Percentiles rank a stretch among this genome's conserved stretches.
Conservation (phyloP, 2,888 invertebrate genomes). For the Schrankia costaestrigalis region DNA sequence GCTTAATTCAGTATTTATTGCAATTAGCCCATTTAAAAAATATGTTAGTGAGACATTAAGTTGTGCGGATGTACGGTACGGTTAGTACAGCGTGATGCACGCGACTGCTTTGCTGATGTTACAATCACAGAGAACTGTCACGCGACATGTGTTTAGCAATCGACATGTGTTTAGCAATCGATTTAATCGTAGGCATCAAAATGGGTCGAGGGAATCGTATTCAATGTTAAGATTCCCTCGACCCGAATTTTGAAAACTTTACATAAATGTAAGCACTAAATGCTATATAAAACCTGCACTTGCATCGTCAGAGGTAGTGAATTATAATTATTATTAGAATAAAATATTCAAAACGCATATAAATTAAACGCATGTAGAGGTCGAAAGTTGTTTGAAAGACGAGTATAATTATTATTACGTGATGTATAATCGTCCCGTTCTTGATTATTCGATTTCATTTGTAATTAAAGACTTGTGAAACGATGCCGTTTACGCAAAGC, state of each 20-base stretch:
- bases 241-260: constrained; percentile 15
- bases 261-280: background rate
- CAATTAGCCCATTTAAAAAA: no score
- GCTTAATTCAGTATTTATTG: no score
- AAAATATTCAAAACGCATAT: constrained; percentile 9
- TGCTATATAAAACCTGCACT: no score
- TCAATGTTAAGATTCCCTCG: constrained; percentile 23
- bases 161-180: no score
- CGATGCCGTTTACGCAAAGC: constrained; percentile 40
- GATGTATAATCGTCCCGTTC: constrained; percentile 19
- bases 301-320: no score
- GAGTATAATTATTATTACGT: constrained; percentile 22
- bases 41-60: constrained; percentile 44
- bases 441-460: constrained; percentile 32
- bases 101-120: constrained; percentile 52
- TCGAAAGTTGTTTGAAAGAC: constrained; percentile 25
- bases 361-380: constrained; percentile 3
- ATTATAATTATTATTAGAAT: no score
- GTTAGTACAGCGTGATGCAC: constrained; percentile 59
- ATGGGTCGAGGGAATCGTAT: no score
- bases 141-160: constrained; percentile 45
- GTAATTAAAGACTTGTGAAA: constrained; percentile 38
- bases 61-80: constrained; percentile 58
- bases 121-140: constrained; percentile 54
- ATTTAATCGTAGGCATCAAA: no score